A percentile compares a stretch with the other conserved stretches of the same genome.
These are phyloP conservation scores for Protosalanx chinensis DNA, from an alignment of 2,797 vertebrate genomes.

Conservation along the genomic window DNA sequence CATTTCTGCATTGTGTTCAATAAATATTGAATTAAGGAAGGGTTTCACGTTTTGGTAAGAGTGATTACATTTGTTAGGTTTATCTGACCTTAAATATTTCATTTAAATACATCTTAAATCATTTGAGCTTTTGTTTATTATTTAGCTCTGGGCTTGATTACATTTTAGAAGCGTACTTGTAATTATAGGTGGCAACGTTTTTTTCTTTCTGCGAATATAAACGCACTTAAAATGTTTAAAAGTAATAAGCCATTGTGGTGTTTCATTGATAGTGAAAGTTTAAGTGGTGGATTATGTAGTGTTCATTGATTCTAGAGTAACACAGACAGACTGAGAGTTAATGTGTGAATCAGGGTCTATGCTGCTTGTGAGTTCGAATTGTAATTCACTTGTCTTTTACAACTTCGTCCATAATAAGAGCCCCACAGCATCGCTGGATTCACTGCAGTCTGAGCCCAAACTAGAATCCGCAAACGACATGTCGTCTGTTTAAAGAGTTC, in stretches of 20 bases:
- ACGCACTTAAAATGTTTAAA: conserved; percentile 57
- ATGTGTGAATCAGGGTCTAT: conserved; percentile 53
- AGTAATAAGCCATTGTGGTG: conserved; percentile 43
- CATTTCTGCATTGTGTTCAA: not conserved
- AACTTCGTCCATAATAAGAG: not conserved
- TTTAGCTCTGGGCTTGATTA: not conserved
- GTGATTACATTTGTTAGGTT: not conserved
- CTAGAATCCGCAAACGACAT: not conserved
- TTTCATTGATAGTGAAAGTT: conserved; percentile 70
- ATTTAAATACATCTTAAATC: not conserved
- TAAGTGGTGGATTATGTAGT: conserved; percentile 72
- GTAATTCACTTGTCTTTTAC: conserved; percentile 27
- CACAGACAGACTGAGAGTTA: conserved; percentile 62
- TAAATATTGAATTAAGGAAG: not conserved
- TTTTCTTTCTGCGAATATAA: conserved; percentile 11
- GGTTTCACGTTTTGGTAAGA: not conserved
- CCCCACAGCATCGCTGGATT: not conserved
- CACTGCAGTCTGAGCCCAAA: not conserved
- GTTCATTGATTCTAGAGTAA: conserved; percentile 63
- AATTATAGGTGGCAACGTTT: not conserved
- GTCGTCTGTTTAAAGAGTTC: not conserved
- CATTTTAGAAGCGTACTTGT: not conserved
- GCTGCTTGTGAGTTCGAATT: conserved; percentile 38
- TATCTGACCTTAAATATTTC: too few species aligned
- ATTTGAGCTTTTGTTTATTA: not conserved